These are phyloP conservation scores for Drosophila formosana DNA, from an alignment of 2,888 invertebrate species.

Conservation along the genomic window DNA sequence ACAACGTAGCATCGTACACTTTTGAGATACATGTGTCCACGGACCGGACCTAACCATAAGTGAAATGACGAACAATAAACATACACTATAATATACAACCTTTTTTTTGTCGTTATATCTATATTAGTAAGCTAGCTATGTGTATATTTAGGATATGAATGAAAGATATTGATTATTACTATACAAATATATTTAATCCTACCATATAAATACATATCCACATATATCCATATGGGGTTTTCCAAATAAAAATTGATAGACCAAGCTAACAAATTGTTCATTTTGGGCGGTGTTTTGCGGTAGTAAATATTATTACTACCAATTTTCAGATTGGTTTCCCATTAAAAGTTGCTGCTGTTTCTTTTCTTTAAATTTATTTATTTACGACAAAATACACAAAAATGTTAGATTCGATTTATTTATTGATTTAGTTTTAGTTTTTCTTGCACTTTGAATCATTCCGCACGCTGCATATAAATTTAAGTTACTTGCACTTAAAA, in stretches of 20 bases:
- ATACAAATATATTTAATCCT: slow-evolving; percentile 7
- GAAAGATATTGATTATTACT: slow-evolving; percentile 36
- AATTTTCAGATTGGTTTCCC: not conserved
- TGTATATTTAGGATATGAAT: slow-evolving; percentile 31
- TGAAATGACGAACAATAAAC: not conserved
- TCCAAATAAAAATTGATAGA: slow-evolving; percentile 59
- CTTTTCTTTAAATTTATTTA: slow-evolving; percentile 65
- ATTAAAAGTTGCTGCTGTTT: not conserved
- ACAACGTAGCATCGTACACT: not conserved
- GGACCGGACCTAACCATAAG: slow-evolving; percentile 30
- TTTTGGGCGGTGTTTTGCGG: not conserved
- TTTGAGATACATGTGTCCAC: slow-evolving; percentile 17
- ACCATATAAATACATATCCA: slow-evolving; percentile 5
- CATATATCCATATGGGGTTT: slow-evolving; percentile 28
- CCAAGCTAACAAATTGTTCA: slow-evolving; percentile 5
- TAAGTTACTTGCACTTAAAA: slow-evolving; percentile 63
- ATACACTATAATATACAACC: slow-evolving; percentile 1
- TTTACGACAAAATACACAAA: slow-evolving; percentile 79
- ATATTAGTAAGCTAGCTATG: slow-evolving; percentile 47
- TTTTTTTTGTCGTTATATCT: slow-evolving; percentile 45
- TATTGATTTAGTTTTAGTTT: slow-evolving; percentile 54
- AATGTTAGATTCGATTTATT: slow-evolving; percentile 72
- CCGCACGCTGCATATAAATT: slow-evolving; percentile 48
- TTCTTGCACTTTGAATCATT: slow-evolving; percentile 50
- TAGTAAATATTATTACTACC: too few species aligned